A percentile compares a stretch with the other conserved stretches of the same genome.
Conservation (phyloP, 1,140 invertebrate genomes). For the Anoplolepis gracilipes region DNA sequence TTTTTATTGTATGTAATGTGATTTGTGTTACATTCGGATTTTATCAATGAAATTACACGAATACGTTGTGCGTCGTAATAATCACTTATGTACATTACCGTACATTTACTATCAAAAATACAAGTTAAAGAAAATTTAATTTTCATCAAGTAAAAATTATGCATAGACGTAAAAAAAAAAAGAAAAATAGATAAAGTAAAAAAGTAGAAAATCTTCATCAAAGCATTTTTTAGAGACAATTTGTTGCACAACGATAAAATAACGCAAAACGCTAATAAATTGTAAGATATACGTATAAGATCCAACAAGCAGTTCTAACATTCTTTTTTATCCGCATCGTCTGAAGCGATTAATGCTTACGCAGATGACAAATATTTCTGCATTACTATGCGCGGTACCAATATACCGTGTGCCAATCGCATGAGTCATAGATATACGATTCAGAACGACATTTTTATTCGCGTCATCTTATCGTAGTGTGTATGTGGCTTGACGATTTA, state of each 20-base stretch:
- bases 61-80: not conserved
- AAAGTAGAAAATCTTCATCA: not conserved
- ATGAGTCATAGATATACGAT: conserved; percentile 38
- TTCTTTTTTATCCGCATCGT: conserved; percentile 13
- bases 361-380: conserved; percentile 32
- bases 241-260: not conserved
- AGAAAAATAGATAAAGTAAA: too few species aligned
- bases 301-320: not conserved
- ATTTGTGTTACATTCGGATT: not conserved
- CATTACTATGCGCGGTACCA: not conserved
- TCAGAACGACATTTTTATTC: conserved; percentile 25
- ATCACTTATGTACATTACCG: not conserved
- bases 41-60: conserved; percentile 18
- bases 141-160: too few species aligned
- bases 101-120: not conserved
- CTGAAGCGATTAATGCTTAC: conserved; percentile 15
- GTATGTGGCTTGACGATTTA: not conserved
- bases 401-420: conserved; percentile 9
- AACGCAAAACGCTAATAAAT: too few species aligned
- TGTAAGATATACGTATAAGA: not conserved
- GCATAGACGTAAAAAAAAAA: too few species aligned
- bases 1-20: not conserved
- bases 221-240: not conserved
- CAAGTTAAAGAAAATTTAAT: not conserved
- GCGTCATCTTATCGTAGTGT: conserved; percentile 8